Percentiles rank a stretch among this genome's conserved stretches.
These are phyloP conservation scores for Ormyrus labotus DNA, from an alignment of 2,888 invertebrate species.

Conservation along the genomic window DNA sequence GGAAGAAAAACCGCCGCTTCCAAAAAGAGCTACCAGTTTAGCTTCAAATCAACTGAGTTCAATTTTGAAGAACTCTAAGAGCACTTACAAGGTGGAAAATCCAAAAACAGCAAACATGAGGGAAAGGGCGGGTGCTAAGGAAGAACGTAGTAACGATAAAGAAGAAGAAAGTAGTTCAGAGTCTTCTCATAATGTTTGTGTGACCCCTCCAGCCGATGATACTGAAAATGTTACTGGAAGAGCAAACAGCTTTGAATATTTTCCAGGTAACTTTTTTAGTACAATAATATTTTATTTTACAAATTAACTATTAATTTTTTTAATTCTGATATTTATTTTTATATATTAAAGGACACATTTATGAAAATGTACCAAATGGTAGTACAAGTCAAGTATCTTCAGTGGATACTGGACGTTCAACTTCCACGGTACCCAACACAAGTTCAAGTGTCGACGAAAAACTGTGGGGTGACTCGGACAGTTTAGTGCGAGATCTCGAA, in stretches of 20 bases:
- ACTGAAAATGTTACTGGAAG: conserved; percentile 76
- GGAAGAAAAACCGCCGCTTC: conserved; percentile 68
- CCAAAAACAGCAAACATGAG: conserved; percentile 39
- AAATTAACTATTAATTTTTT: neutral
- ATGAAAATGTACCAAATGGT: conserved; percentile 76
- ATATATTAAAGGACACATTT: conserved; percentile 76
- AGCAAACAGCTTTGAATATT: conserved; percentile 84
- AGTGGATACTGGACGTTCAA: conserved; percentile 68
- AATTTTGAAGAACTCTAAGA: conserved; percentile 67
- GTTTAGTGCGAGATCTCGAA: conserved; percentile 80
- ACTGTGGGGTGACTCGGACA: conserved; percentile 73
- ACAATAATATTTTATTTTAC: neutral
- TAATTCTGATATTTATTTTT: neutral
- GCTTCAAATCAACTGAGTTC: conserved; percentile 64
- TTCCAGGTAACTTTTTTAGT: conserved; percentile 66
- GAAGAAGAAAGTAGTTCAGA: conserved; percentile 67
- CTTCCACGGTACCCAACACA: conserved; percentile 73
- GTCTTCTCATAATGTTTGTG: conserved; percentile 63
- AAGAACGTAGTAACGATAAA: conserved; percentile 53
- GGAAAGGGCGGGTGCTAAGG: neutral
- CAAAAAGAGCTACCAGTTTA: conserved; percentile 68
- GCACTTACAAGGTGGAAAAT: conserved; percentile 64
- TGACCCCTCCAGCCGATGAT: conserved; percentile 65
- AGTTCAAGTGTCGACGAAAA: conserved; percentile 73
- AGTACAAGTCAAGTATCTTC: conserved; percentile 69